Percentiles rank a stretch among this genome's conserved stretches.
phyloP scores from a whole-genome alignment of 1,140 invertebrate species.

The Marisa cornuarietis region DNA sequence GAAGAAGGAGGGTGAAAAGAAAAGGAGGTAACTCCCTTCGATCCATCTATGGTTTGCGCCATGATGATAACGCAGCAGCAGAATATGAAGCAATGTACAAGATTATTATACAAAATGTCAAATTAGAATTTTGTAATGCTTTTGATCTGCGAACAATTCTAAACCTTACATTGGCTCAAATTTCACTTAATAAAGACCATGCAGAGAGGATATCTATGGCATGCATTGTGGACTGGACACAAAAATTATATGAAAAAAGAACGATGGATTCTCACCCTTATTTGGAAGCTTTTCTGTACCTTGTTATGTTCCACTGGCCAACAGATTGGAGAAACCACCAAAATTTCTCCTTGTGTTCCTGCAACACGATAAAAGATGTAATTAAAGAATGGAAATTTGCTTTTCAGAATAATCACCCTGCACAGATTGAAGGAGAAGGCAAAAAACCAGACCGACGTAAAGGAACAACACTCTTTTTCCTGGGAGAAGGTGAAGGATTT shows the following conservation, averaged over 20 bases:
- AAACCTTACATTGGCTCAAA: conserved; percentile 10
- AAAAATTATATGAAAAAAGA: conserved; percentile 11
- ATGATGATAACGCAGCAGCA: conserved; percentile 55
- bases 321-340: conserved; percentile 25
- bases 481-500: conserved; percentile 27
- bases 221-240: conserved; percentile 15
- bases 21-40: conserved; percentile 25
- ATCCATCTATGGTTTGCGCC: conserved; percentile 20
- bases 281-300: conserved; percentile 28
- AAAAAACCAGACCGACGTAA: conserved; percentile 28
- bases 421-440: conserved; percentile 27
- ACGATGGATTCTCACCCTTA: conserved; percentile 7
- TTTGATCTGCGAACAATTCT: conserved; percentile 20
- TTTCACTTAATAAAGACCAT: not conserved
- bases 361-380: conserved; percentile 14
- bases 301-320: conserved; percentile 30
- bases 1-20: conserved; percentile 19
- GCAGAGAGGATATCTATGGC: not conserved
- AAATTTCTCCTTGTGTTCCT: conserved; percentile 5
- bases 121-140: conserved; percentile 8
- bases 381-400: conserved; percentile 26
- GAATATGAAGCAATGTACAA: not conserved
- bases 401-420: conserved; percentile 27
- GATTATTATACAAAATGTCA: conserved; percentile 21
- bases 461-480: conserved; percentile 34